Conservation (phyloP, 2,888 invertebrate genomes). For the Crossocerus cetratus region DNA sequence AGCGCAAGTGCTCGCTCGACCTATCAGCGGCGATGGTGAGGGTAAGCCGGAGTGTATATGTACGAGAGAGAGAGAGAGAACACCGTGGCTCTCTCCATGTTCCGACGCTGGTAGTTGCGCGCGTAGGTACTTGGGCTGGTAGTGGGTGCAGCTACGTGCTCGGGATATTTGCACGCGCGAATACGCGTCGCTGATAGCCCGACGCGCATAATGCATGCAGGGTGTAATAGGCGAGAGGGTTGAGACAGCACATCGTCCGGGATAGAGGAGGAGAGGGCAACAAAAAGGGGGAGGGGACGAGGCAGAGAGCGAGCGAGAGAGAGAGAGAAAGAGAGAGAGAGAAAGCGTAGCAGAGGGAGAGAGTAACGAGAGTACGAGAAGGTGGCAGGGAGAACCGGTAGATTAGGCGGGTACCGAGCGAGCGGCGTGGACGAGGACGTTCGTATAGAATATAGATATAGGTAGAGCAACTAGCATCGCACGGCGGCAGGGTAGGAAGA, state of each 20-base stretch:
- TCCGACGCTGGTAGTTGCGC: background rate
- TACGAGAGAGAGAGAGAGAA: background rate
- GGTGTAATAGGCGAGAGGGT: conserved; percentile 38
- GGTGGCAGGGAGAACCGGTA: conserved; percentile 62
- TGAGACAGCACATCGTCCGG: background rate
- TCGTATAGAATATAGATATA: conserved; percentile 48
- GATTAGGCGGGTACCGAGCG: conserved; percentile 68
- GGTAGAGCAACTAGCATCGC: conserved; percentile 52
- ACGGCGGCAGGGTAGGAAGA: conserved; percentile 24
- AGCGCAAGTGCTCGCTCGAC: background rate
- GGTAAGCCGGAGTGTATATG: conserved; percentile 8
- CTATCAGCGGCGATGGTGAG: conserved; percentile 30
- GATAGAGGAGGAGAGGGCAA: conserved; percentile 19
- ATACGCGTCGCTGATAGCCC: conserved; percentile 51
- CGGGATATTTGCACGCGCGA: conserved; percentile 54
- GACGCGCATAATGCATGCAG: conserved; percentile 50
- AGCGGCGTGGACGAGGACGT: conserved; percentile 61
- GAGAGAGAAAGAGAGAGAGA: conserved; percentile 30
- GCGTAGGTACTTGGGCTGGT: conserved; percentile 25
- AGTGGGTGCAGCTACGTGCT: conserved; percentile 35
- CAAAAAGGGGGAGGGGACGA: conserved; percentile 25
- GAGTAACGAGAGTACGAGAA: conserved; percentile 11
- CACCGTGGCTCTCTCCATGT: too few species aligned
- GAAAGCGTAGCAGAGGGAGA: conserved; percentile 33
- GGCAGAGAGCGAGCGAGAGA: conserved; percentile 10